Percentiles rank a stretch among this genome's conserved stretches.
Conservation (phyloP, 2,113 vertebrate species). For the Neodontobutis hainanensis region DNA sequence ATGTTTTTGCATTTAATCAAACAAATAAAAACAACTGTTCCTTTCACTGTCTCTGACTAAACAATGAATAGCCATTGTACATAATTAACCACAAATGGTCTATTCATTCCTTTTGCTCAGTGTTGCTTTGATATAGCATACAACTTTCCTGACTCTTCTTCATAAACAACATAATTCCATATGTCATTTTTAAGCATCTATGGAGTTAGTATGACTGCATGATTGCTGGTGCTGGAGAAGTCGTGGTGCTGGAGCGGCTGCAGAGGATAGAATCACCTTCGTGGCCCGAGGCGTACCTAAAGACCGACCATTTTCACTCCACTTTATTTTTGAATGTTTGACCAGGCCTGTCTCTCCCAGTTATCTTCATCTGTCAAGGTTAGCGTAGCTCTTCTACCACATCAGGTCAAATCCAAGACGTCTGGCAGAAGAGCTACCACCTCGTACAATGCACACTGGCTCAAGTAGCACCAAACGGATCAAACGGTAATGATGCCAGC, state of each 20-base stretch:
- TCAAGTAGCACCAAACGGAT: slow-evolving; percentile 13
- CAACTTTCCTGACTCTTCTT: no score
- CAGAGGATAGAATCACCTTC: background rate
- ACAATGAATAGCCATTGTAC: no score
- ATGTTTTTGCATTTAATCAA: no score
- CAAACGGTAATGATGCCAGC: slow-evolving; percentile 2
- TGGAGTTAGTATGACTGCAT: background rate
- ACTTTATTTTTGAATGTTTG: slow-evolving; percentile 45
- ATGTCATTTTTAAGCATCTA: no score
- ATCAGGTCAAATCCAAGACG: slow-evolving; percentile 25
- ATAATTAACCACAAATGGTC: no score
- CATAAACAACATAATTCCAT: no score
- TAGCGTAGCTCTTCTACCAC: slow-evolving; percentile 3
- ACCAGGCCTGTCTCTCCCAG: slow-evolving; percentile 44
- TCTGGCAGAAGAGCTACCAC: slow-evolving; percentile 13
- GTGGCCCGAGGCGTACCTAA: slow-evolving; percentile 30
- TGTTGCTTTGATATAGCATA: no score
- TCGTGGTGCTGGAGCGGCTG: slow-evolving; percentile 6
- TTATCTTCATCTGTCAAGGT: slow-evolving; percentile 30
- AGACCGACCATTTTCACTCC: slow-evolving; percentile 24
- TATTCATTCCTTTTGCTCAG: no score
- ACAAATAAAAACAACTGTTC: no score
- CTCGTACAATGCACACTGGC: slow-evolving; percentile 3
- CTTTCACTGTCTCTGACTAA: no score
- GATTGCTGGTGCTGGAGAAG: slow-evolving; percentile 2